Base-by-base conservation (phyloP, 2,797 vertebrate species). In the Artibeus lituratus region DNA sequence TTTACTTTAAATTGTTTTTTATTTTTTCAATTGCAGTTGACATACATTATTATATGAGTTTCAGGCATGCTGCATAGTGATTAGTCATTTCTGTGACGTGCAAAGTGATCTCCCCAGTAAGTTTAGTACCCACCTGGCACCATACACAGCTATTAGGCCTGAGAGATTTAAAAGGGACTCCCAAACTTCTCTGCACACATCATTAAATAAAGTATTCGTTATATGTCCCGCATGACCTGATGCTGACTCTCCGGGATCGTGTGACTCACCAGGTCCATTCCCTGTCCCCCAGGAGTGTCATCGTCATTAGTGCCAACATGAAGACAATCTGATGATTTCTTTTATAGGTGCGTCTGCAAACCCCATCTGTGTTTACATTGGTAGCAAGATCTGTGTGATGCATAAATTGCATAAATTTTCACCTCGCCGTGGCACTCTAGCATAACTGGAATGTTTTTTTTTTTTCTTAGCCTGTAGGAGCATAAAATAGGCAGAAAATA, bases 401-500 rank as follows among this genome's bases (percentile, higher is more conserved):
- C 70, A 3, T 73, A 67, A 49, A n/a, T 57, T 44, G 55, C 90
- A 49, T 83, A 70, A 7, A n/a, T 89, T 24, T 67, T 78, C 32
- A 77, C 35, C 18, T 57, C 76, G 10, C 59, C 35, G 1, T 69
- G 62, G 12, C 11, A 3, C 11, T 59, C 86, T n/a, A 53, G 32
- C 29, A n/a, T 59, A 24, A 55, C 42, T 42, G 29, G 14, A 59
- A 32, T 32, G 8, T 53, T 92, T 67, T 90, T 44, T 88, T 21
- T 88, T 21, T 49, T 80, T 55, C 24, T 51, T 73, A 70, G 62
- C 67, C 37, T 78, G 1, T 53, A 19, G 26, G 35, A 94, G 55
- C 67, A n/a, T 55, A 57, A 65, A 92, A 32, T 16, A 80, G 35
- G 24, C 76, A 94, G 53, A 49, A 87, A 57, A 70, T 19, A 80